Evolutionary conservation across 2,888 invertebrate species (phyloP).

Genomic region (Dynastes maya): DNA sequence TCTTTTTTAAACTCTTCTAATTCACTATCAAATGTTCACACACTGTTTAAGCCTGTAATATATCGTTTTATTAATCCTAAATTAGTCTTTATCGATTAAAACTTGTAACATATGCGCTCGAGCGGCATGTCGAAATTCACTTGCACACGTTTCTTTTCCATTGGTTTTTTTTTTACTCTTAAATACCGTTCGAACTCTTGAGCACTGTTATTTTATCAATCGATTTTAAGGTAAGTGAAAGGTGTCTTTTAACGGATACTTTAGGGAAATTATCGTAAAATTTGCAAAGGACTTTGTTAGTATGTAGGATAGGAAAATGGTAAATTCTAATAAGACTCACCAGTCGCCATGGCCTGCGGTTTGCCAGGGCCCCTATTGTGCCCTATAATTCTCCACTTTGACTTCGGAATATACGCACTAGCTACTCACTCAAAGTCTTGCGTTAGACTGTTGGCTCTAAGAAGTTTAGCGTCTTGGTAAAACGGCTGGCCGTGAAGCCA

Average conservation of each 20-base stretch:
- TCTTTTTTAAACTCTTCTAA: constrained; percentile 13
- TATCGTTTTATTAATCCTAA: neutral
- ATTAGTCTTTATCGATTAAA: constrained; percentile 1
- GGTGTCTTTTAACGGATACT: constrained; percentile 26
- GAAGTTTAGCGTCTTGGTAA: constrained; percentile 61
- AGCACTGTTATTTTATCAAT: constrained; percentile 40
- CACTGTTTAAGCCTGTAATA: neutral
- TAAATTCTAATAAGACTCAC: constrained; percentile 60
- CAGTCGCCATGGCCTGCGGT: constrained; percentile 67
- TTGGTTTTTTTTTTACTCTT: constrained; percentile 8
- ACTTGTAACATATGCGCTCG: neutral
- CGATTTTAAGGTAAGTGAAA: constrained; percentile 47
- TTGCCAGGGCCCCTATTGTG: constrained; percentile 65
- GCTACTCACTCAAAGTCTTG: constrained; percentile 68
- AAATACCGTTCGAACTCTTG: constrained; percentile 37
- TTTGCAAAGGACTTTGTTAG: neutral
- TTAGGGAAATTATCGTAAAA: constrained; percentile 1
- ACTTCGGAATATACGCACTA: constrained; percentile 60
- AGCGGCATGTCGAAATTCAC: neutral
- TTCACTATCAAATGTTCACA: neutral
- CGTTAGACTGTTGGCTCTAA: constrained; percentile 65
- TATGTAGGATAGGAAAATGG: neutral
- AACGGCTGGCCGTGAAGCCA: constrained; percentile 61
- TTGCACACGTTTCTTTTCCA: constrained; percentile 38
- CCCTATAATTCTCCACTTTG: constrained; percentile 65